These are phyloP conservation scores for Trichogramma pretiosum DNA, from an alignment of 1,140 invertebrate species.

Conservation along the genomic window DNA sequence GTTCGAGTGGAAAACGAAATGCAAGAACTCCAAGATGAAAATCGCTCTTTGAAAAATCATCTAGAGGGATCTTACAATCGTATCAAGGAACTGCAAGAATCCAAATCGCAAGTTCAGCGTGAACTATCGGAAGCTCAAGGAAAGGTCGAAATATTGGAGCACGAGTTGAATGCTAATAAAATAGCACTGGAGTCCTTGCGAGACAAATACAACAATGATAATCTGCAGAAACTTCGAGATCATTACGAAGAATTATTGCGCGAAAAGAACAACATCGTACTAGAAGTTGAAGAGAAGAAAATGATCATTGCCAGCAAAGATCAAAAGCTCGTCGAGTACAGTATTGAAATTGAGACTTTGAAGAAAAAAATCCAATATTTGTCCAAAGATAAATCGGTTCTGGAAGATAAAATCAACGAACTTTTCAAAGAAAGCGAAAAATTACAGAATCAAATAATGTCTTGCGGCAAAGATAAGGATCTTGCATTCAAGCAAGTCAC, in stretches of 20 bases:
- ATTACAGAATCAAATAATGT: background rate
- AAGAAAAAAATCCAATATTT: no score
- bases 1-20: conserved; percentile 3
- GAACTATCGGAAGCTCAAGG: conserved; percentile 22
- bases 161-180: conserved; percentile 26
- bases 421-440: background rate
- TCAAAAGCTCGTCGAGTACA: conserved; percentile 13
- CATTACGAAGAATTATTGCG: conserved; percentile 23
- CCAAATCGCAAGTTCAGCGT: conserved; percentile 25
- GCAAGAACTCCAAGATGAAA: conserved; percentile 28
- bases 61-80: conserved; percentile 38
- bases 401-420: conserved; percentile 6
- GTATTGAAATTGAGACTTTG: background rate
- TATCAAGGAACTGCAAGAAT: conserved; percentile 29
- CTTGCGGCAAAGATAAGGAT: background rate
- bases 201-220: conserved; percentile 15
- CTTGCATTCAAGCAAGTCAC: background rate
- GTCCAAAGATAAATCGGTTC: conserved; percentile 1
- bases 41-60: conserved; percentile 28
- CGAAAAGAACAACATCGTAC: conserved; percentile 27
- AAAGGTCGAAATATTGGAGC: conserved; percentile 18
- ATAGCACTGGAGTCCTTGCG: conserved; percentile 14
- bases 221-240: conserved; percentile 11
- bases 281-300: conserved; percentile 27
- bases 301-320: conserved; percentile 17